Percentiles rank a stretch among this genome's conserved stretches.
phyloP scores from a whole-genome alignment of 2,113 vertebrate species.

The Coregonus clupeaformis region DNA sequence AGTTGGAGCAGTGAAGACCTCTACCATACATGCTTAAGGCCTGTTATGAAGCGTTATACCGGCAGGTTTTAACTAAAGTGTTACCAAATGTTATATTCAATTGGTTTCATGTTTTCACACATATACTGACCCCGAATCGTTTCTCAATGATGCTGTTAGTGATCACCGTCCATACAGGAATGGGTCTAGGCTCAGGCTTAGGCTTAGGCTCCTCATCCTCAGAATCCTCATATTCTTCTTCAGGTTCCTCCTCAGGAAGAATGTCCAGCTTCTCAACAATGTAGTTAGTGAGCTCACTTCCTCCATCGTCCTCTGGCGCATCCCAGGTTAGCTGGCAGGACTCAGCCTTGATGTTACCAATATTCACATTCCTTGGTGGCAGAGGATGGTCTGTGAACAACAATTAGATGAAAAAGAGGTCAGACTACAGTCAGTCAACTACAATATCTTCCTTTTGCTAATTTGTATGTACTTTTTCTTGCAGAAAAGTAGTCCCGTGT shows the following conservation, averaged over 20 bases:
- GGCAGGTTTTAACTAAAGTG: neutral
- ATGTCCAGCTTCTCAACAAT: slow-evolving; percentile 87
- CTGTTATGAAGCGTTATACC: too few relatives aligned
- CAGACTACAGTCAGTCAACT: too few relatives aligned
- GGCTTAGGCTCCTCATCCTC: slow-evolving; percentile 72
- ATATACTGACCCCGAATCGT: slow-evolving; percentile 80
- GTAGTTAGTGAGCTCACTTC: slow-evolving; percentile 95
- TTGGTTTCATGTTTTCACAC: neutral
- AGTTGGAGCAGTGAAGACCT: too few relatives aligned
- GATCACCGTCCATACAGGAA: slow-evolving; percentile 82
- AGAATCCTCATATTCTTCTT: slow-evolving; percentile 55
- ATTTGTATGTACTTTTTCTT: too few relatives aligned
- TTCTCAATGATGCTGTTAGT: slow-evolving; percentile 85
- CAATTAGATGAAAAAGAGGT: neutral
- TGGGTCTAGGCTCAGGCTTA: too few relatives aligned
- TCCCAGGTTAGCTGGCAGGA: slow-evolving; percentile 92
- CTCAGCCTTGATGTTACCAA: slow-evolving; percentile 89
- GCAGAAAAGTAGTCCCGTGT: too few relatives aligned
- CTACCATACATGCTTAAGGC: too few relatives aligned
- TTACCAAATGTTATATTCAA: neutral
- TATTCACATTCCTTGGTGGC: slow-evolving; percentile 88
- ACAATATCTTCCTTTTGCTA: too few relatives aligned
- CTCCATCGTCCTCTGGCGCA: slow-evolving; percentile 86
- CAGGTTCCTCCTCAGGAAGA: slow-evolving; percentile 24
- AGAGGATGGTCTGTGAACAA: slow-evolving; percentile 85